Base-by-base conservation (phyloP, 1,140 invertebrate genomes). In the Sycophila sp. region DNA sequence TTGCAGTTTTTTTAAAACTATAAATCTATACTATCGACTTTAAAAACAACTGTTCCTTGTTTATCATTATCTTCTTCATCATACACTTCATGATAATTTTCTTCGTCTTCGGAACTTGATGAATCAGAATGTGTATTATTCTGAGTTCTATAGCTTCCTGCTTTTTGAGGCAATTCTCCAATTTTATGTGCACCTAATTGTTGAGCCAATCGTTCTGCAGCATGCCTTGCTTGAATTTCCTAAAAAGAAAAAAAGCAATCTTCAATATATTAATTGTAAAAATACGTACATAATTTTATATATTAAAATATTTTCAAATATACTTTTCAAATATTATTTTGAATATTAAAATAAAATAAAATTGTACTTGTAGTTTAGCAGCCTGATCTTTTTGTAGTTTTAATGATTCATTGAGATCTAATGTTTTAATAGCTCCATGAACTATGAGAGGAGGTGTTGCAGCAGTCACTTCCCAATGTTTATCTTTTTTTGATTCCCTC, bases 381-480 rank as follows among this genome's bases (percentile, higher is more conserved):
- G 75, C 74, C 40, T 86, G 81, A 63, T 86, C 78, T 30, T 86
- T 86, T 75, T 91, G 89, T 24, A 91, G 78, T 65, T 83, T 83
- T 10, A 91, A 77, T 10, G 89, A 90, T 73, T 91, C 89, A 73
- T 87, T 85, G 42, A 91, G 78, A 64, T 76, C 85, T 58, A 91
- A 78, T 32, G 84, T 66, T 81, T 90, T 89, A 5, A 83, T 83
- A 64, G 88, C 84, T 65, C 86, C 88, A 76, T 90, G 87, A 56
- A 89, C 73, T 67, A 80, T 83, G 10, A 72, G 63, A 22, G 87
- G 87, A 45, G 87, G 91, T n/a, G 91, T 92, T 15, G 91, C 91
- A 38, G 91, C 89, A 2, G 91, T 92, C 4, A 90, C 81, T 81
- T 92, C 91, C 90, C 91, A 92, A 76, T 90, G 75, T 80, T 89